A percentile compares a stretch with the other conserved stretches of the same genome.
These are phyloP conservation scores for Yasuhikotakia modesta DNA, from an alignment of 2,797 vertebrate genomes.

Conservation along the genomic window DNA sequence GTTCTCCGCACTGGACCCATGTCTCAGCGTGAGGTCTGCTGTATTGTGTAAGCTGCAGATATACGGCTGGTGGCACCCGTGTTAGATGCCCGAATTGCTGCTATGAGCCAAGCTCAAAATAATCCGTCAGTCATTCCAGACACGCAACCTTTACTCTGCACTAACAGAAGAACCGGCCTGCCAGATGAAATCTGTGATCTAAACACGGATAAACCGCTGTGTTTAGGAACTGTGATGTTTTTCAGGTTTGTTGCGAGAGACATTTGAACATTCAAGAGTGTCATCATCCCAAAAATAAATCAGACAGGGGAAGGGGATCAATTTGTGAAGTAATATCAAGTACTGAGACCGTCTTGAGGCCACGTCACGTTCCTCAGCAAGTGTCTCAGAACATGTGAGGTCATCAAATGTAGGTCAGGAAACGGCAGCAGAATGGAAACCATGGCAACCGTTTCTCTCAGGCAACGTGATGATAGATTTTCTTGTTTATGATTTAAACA, in stretches of 20 bases:
- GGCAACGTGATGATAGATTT: background rate
- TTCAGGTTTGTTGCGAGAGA: background rate
- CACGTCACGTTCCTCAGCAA: background rate
- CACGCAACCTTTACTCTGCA: slow-evolving; percentile 49
- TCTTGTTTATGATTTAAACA: background rate
- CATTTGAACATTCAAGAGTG: background rate
- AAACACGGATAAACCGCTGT: background rate
- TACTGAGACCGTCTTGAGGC: background rate
- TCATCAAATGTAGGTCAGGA: slow-evolving; percentile 1
- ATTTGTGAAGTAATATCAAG: background rate
- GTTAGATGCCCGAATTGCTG: slow-evolving; percentile 20
- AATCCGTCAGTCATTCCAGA: slow-evolving; percentile 29
- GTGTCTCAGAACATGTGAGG: background rate
- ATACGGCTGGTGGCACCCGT: background rate
- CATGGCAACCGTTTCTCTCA: background rate
- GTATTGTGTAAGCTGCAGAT: slow-evolving; percentile 18
- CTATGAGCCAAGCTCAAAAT: slow-evolving; percentile 38
- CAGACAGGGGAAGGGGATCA: background rate
- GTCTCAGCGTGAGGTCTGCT: background rate
- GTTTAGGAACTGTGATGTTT: background rate
- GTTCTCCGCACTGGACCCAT: slow-evolving; percentile 3
- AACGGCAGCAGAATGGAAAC: background rate
- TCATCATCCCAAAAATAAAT: background rate
- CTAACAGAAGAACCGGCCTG: slow-evolving; percentile 18
- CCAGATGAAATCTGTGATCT: background rate